Percentiles rank a stretch among this genome's conserved stretches.
Evolutionary conservation across 2,113 vertebrate species (phyloP).

Genomic region (Daubentonia madagascariensis): DNA sequence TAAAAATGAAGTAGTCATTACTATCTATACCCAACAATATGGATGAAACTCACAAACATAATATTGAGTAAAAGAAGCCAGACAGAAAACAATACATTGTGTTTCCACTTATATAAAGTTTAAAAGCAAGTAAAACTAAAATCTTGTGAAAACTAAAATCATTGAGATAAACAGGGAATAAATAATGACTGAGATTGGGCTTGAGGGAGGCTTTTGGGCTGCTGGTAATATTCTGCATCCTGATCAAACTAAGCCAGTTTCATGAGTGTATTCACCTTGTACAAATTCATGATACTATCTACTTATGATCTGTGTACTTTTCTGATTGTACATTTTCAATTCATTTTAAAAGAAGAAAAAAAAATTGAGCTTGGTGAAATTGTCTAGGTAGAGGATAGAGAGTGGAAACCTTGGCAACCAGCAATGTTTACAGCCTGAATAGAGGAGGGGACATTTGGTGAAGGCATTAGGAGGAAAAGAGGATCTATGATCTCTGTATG

Average conservation of each 20-base stretch:
- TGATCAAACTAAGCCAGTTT: background rate
- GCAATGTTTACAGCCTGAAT: background rate
- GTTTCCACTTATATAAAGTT: background rate
- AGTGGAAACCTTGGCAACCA: background rate
- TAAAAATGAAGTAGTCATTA: background rate
- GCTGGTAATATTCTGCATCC: too few relatives aligned
- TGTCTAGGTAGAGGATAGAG: background rate
- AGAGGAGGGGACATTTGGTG: background rate
- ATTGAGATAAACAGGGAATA: background rate
- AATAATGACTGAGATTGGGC: background rate
- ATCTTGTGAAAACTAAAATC: background rate
- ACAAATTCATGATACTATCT: background rate
- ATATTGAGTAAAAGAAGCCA: background rate
- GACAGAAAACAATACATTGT: background rate
- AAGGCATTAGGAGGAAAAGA: background rate
- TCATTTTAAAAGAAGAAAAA: background rate
- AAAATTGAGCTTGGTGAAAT: background rate
- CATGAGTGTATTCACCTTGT: background rate
- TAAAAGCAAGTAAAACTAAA: background rate
- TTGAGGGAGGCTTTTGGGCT: background rate
- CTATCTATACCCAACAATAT: background rate
- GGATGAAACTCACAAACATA: constrained; percentile 6
- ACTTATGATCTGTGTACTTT: background rate
- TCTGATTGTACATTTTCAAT: background rate
- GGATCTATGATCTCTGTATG: background rate